Evolutionary conservation across 2,888 invertebrate species (phyloP).

Genomic region (Zaprionus obscuricornis): DNA sequence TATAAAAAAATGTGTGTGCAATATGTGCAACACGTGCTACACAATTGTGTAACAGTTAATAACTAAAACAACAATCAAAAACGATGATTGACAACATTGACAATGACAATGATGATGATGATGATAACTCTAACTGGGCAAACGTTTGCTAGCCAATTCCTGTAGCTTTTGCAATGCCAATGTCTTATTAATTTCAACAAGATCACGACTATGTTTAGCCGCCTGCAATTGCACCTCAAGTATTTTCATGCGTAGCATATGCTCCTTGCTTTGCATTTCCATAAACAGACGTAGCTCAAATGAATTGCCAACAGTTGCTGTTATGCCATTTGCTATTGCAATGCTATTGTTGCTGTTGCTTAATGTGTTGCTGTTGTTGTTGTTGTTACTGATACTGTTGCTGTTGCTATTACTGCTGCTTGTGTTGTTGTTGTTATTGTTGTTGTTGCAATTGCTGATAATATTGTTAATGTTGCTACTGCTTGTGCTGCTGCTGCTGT

Average conservation of each 20-base stretch:
- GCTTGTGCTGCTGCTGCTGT: constrained; percentile 28
- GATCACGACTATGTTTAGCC: constrained; percentile 84
- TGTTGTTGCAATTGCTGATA: constrained; percentile 33
- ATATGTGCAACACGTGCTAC: constrained; percentile 46
- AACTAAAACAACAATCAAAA: constrained; percentile 68
- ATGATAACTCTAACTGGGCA: constrained; percentile 75
- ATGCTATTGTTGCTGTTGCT: constrained; percentile 25
- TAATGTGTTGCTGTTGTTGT: neutral
- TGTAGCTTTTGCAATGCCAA: constrained; percentile 86
- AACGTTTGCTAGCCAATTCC: constrained; percentile 81
- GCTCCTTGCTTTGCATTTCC: constrained; percentile 84
- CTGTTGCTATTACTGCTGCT: constrained; percentile 23
- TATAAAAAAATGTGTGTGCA: too few relatives aligned
- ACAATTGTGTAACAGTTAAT: constrained; percentile 48
- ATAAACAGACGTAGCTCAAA: constrained; percentile 81
- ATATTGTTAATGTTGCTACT: constrained; percentile 2
- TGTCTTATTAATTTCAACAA: constrained; percentile 86
- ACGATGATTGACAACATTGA: constrained; percentile 9
- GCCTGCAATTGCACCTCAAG: constrained; percentile 83
- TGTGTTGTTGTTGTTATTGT: neutral
- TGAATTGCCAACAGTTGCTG: constrained; percentile 35
- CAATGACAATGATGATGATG: neutral
- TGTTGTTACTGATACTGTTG: constrained; percentile 10
- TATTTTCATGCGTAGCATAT: constrained; percentile 83
- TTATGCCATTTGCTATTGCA: constrained; percentile 9